Percentiles rank a stretch among this genome's conserved stretches.
Evolutionary conservation across 2,113 vertebrate species (phyloP).

Genomic region (Astur gentilis): DNA sequence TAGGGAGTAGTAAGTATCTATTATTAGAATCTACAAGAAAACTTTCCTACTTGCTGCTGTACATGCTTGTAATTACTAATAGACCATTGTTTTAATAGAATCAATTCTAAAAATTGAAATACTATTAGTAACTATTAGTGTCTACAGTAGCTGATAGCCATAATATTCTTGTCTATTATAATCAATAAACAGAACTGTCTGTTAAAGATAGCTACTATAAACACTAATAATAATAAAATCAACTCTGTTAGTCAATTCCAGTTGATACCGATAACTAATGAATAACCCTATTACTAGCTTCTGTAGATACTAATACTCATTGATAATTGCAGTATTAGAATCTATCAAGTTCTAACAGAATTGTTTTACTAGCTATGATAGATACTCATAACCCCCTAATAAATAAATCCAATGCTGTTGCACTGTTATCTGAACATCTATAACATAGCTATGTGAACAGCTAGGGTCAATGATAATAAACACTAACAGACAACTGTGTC

Average conservation of each 20-base stretch:
- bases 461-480: background rate
- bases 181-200: background rate
- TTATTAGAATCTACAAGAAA: background rate
- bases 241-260: too few relatives aligned
- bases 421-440: accelerated
- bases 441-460: accelerated
- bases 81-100: background rate
- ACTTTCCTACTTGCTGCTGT: background rate
- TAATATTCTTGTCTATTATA: background rate
- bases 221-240: background rate
- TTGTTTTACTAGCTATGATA: background rate
- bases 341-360: background rate
- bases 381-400: too few relatives aligned
- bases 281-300: background rate
- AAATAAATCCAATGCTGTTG: background rate
- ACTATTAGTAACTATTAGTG: background rate
- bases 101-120: background rate
- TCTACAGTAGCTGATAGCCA: background rate
- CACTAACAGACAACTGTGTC: accelerated
- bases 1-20: too few relatives aligned
- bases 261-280: background rate
- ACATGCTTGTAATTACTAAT: background rate
- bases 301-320: background rate
- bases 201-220: background rate
- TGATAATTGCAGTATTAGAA: too few relatives aligned